Evolutionary conservation across 2,113 vertebrate genomes (phyloP).

Genomic region (Tursiops truncatus): DNA sequence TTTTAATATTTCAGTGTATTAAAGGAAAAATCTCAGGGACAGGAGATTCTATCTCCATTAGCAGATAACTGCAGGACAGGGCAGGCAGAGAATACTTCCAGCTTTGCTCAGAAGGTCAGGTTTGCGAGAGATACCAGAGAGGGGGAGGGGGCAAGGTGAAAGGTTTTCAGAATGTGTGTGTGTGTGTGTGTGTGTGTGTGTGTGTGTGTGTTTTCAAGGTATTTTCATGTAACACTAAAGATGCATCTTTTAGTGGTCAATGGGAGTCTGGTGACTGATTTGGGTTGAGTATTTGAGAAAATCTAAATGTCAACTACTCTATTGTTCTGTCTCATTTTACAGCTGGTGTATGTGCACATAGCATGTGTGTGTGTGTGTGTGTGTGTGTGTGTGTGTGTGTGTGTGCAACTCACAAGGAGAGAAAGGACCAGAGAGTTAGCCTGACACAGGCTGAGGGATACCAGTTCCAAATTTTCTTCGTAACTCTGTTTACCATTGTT

Average conservation of each 20-base stretch:
- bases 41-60: neutral
- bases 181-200: neutral
- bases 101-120: neutral
- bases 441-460: neutral
- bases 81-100: neutral
- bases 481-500: constrained; percentile 49
- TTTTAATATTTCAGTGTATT: neutral
- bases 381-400: too few species aligned
- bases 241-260: neutral
- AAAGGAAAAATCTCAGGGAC: neutral
- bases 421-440: neutral
- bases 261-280: neutral
- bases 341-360: neutral
- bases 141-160: neutral
- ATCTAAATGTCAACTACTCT: neutral
- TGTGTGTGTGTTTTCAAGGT: neutral
- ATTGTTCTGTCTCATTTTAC: neutral
- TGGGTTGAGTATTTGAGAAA: neutral
- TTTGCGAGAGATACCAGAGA: neutral
- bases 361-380: too few species aligned
- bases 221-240: neutral
- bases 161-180: neutral
- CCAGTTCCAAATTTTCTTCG: constrained; percentile 9
- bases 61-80: neutral
- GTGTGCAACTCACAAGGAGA: neutral